phyloP scores from a whole-genome alignment of 2,113 vertebrate genomes.

The Madoqua kirkii region DNA sequence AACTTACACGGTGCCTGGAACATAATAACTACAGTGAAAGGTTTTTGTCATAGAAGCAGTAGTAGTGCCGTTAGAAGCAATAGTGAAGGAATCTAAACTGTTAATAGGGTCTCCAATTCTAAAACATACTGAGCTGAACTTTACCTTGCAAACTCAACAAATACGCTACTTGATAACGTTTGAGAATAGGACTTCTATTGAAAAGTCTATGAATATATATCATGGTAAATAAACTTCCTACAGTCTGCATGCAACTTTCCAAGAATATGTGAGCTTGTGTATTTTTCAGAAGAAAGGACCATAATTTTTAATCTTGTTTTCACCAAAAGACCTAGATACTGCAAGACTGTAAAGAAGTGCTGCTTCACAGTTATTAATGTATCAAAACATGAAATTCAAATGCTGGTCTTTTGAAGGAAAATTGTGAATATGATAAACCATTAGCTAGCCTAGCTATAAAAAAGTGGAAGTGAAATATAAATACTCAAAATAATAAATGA shows the following conservation, averaged over 20 bases:
- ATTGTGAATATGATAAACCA: neutral
- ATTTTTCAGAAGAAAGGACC: neutral
- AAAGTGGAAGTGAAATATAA: neutral
- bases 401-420: neutral
- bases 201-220: neutral
- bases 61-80: neutral
- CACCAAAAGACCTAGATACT: neutral
- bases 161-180: neutral
- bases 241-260: neutral
- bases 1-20: neutral
- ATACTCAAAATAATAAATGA: neutral
- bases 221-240: neutral
- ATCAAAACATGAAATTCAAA: neutral
- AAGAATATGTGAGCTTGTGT: neutral
- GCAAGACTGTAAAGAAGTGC: neutral
- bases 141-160: neutral
- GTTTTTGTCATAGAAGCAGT: fast-evolving
- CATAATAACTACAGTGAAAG: neutral
- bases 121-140: neutral
- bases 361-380: neutral
- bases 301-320: neutral
- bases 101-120: neutral
- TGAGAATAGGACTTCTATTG: neutral
- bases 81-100: neutral
- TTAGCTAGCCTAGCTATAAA: neutral